phyloP scores from a whole-genome alignment of 2,113 vertebrate genomes.

The Illadopsis cleaveri region DNA sequence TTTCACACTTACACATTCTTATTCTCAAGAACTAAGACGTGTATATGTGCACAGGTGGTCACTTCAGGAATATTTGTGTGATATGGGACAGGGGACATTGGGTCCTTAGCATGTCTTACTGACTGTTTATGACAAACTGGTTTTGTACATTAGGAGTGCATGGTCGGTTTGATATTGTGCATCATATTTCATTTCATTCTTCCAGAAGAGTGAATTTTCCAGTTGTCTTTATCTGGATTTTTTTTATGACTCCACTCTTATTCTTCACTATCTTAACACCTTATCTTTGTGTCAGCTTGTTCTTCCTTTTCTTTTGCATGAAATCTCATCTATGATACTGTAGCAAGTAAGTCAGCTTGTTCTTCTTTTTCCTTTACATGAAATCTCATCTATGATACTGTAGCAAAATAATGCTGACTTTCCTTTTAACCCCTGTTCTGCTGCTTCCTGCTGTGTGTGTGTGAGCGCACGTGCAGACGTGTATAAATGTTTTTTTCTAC shows the following conservation, averaged over 20 bases:
- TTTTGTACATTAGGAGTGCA: background rate
- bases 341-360: background rate
- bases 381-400: background rate
- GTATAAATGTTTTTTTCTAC: background rate
- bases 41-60: background rate
- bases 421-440: background rate
- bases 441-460: fast-evolving
- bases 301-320: background rate
- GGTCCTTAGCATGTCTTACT: background rate
- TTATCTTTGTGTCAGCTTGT: background rate
- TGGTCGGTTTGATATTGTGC: background rate
- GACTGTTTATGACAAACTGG: background rate
- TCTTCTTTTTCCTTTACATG: background rate
- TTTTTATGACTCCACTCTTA: background rate
- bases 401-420: background rate
- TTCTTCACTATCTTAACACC: background rate
- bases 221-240: background rate
- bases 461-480: background rate
- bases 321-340: background rate
- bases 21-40: background rate
- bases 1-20: fast-evolving
- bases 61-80: background rate
- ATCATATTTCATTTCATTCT: background rate
- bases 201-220: background rate
- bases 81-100: fast-evolving